These are phyloP conservation scores for Drosophila siamana DNA, from an alignment of 2,888 invertebrate species.

Conservation along the genomic window DNA sequence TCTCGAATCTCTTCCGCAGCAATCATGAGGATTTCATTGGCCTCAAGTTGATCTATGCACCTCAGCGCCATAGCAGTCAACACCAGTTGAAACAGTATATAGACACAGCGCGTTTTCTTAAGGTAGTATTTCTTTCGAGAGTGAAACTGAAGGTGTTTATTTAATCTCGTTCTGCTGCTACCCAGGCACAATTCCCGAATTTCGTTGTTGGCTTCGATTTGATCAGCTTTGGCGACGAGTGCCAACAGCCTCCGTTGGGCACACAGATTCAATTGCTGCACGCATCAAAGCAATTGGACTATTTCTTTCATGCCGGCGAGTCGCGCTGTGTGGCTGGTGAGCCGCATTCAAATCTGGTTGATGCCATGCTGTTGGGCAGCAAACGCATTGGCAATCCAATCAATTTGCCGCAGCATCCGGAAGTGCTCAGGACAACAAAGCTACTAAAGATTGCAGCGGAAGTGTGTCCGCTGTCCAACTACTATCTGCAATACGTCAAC, in stretches of 20 bases:
- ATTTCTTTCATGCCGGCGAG: constrained; percentile 92
- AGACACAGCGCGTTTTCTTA: constrained; percentile 49
- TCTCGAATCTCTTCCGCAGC: constrained; percentile 86
- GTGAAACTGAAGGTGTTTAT: neutral
- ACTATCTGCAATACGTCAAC: constrained; percentile 89
- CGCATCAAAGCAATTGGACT: constrained; percentile 86
- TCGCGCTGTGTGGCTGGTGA: constrained; percentile 89
- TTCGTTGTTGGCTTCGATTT: constrained; percentile 91
- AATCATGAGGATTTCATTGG: constrained; percentile 88
- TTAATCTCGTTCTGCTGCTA: too few species aligned
- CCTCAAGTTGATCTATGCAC: constrained; percentile 89
- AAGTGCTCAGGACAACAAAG: constrained; percentile 87
- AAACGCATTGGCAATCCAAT: constrained; percentile 92
- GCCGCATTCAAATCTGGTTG: constrained; percentile 89
- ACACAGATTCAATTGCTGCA: constrained; percentile 87
- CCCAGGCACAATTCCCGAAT: constrained; percentile 86
- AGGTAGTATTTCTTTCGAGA: constrained; percentile 42
- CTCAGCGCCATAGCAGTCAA: constrained; percentile 86
- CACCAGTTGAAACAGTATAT: constrained; percentile 79
- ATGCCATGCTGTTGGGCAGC: constrained; percentile 90
- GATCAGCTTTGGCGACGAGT: constrained; percentile 89
- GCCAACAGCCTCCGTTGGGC: constrained; percentile 87
- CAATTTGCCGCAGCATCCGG: constrained; percentile 90
- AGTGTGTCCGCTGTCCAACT: constrained; percentile 92
- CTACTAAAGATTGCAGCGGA: constrained; percentile 89